A percentile compares a stretch with the other conserved stretches of the same genome.
Conservation (phyloP, 2,888 invertebrate species). For the Cerastis leucographa region DNA sequence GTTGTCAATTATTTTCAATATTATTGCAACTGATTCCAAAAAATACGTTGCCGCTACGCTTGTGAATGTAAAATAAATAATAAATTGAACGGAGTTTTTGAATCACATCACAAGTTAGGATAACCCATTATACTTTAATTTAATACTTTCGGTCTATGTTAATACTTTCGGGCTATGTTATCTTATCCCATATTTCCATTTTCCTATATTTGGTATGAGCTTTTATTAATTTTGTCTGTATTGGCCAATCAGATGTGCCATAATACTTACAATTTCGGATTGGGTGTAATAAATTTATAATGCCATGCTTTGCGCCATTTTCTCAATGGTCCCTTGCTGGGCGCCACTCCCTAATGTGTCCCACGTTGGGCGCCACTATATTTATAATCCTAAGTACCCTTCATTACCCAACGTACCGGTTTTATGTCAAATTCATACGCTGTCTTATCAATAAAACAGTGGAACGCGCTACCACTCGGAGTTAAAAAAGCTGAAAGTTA, state of each 20-base stretch:
- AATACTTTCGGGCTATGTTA: background rate
- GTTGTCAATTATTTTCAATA: background rate
- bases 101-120: background rate
- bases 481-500: too few relatives aligned
- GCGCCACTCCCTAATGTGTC: background rate
- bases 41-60: background rate
- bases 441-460: too few relatives aligned
- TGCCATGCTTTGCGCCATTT: slow-evolving; percentile 12
- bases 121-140: background rate
- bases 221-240: background rate
- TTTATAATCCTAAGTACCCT: background rate
- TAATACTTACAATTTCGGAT: background rate
- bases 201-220: background rate
- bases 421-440: too few relatives aligned
- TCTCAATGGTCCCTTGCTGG: background rate
- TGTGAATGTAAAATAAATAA: background rate
- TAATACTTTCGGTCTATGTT: background rate
- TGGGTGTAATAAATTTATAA: background rate
- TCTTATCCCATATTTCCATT: too few relatives aligned
- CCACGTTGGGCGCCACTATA: background rate
- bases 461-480: too few relatives aligned
- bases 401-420: too few relatives aligned
- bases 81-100: too few relatives aligned
- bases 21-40: background rate
- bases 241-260: background rate